Percentiles rank a stretch among this genome's conserved stretches.
These are phyloP conservation scores for Orbicella faveolata DNA, from an alignment of 64 coral and sea anemone genomes.

Conservation along the genomic window DNA sequence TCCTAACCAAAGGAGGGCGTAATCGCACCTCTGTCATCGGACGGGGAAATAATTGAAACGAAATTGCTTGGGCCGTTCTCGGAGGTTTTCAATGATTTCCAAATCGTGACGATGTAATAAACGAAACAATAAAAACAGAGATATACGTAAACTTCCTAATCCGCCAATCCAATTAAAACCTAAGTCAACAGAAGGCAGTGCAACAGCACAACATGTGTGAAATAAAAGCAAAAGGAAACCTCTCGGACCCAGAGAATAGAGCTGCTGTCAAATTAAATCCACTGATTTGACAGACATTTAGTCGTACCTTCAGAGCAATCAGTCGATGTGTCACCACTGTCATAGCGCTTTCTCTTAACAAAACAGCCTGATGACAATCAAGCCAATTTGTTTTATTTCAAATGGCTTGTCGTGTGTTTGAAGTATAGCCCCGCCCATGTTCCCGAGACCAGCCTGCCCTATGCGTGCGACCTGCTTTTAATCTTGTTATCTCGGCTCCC, in stretches of 20 bases:
- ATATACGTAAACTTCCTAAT: slow-evolving; percentile 80
- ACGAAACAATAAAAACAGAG: slow-evolving; percentile 53
- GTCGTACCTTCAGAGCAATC: slow-evolving; percentile 40
- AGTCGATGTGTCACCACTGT: slow-evolving; percentile 57
- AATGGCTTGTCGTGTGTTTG: slow-evolving; percentile 62
- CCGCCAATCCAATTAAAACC: slow-evolving; percentile 82
- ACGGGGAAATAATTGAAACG: neutral
- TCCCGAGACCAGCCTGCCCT: slow-evolving; percentile 44
- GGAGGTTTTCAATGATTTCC: slow-evolving; percentile 20
- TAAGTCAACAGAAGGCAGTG: slow-evolving; percentile 52
- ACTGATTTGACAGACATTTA: slow-evolving; percentile 57
- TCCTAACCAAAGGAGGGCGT: neutral
- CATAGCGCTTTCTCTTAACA: slow-evolving; percentile 60
- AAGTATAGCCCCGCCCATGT: slow-evolving; percentile 66
- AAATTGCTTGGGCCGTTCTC: neutral
- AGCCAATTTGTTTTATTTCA: slow-evolving; percentile 66
- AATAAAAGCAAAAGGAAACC: slow-evolving; percentile 42
- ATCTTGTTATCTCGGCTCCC: slow-evolving; percentile 48
- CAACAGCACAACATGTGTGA: slow-evolving; percentile 63
- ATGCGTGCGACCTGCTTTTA: slow-evolving; percentile 48
- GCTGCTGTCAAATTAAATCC: slow-evolving; percentile 50
- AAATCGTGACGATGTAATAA: slow-evolving; percentile 68
- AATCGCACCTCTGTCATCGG: neutral
- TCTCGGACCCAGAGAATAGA: slow-evolving; percentile 31
- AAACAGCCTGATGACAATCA: slow-evolving; percentile 61